Base-by-base conservation (phyloP, 1,140 invertebrate species). In the Micrasema minimum region DNA sequence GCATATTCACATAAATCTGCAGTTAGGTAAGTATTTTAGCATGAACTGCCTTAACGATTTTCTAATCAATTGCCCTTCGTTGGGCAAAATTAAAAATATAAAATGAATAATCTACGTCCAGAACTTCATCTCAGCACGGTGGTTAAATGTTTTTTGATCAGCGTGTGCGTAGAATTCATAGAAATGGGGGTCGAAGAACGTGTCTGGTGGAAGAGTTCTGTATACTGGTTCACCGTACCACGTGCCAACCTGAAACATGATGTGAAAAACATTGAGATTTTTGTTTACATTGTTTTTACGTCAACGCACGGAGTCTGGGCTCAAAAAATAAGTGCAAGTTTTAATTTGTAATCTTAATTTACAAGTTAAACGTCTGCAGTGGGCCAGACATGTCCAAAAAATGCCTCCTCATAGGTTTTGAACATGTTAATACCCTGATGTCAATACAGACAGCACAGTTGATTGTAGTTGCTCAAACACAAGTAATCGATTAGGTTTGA, bases 181-280 rank as follows among this genome's bases (percentile, higher is more conserved):
- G 75, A 87, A 85, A 43, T 80, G 81, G 9, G 90, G 89, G 69
- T 88, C 82, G 7, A 91, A 79, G 12, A 92, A 85, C 5, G 85
- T 83, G 71, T 88, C 87, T 37, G 80, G 76, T 11, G 85, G 85
- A 31, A 86, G 57, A 6, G 83, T 84, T 78, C 91, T 90, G 82
- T 88, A 97, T 35, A 96, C 82, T 48, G 90, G 91, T 79, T 95
- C 90, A 9, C 94, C 94, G 75, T 90, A 95, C 77, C 88, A 92
- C 5, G 93, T 97, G 12, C 95, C 95, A 20, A 93, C 90, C 86
- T 87, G 74, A 9, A 77, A 75, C 22, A 35, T n/a, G n/a, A n/a
- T n/a, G n/a, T n/a, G 59, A 67, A 20, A 9, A 11, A 18, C 26
- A 7, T 23, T 23, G 18, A 20, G 16, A 20, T 41, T 43, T 9